Percentiles rank a stretch among this genome's conserved stretches.
phyloP scores from a whole-genome alignment of 2,113 vertebrate genomes.

The Passer montanus region DNA sequence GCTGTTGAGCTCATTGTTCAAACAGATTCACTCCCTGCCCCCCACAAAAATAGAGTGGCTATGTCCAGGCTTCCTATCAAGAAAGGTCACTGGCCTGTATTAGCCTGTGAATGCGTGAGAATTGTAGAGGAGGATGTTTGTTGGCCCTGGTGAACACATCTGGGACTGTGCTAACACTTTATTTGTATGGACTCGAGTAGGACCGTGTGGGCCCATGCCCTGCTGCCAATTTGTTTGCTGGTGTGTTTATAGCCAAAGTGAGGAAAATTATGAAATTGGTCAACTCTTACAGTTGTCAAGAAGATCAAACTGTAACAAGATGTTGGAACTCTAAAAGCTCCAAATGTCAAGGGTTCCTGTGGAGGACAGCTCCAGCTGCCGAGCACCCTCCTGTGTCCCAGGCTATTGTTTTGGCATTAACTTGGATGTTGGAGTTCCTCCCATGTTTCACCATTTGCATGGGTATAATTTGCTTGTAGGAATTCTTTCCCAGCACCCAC shows the following conservation, averaged over 20 bases:
- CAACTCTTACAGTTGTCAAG: background rate
- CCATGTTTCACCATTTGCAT: background rate
- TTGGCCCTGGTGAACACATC: background rate
- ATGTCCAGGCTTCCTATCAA: slow-evolving; percentile 13
- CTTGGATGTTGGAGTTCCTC: background rate
- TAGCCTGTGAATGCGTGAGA: slow-evolving; percentile 17
- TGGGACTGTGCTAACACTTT: background rate
- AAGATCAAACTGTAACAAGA: background rate
- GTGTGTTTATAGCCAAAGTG: background rate
- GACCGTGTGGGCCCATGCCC: background rate
- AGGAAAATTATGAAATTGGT: background rate
- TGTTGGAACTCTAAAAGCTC: background rate
- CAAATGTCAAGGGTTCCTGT: slow-evolving; percentile 10
- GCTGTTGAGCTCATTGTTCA: slow-evolving; percentile 28
- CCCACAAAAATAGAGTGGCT: background rate
- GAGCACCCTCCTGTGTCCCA: slow-evolving; percentile 1
- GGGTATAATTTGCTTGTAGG: background rate
- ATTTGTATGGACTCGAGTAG: background rate
- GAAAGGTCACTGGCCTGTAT: slow-evolving; percentile 20
- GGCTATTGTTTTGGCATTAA: slow-evolving; percentile 18
- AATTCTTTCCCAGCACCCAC: background rate
- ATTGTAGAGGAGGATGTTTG: background rate
- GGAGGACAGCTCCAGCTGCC: background rate
- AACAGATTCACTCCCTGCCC: slow-evolving; percentile 1
- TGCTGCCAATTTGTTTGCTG: background rate